Evolutionary conservation across 1,140 invertebrate genomes (phyloP), one percentile per base, ranked within the genome.

Genomic region (Drosophila subobscura): DNA sequence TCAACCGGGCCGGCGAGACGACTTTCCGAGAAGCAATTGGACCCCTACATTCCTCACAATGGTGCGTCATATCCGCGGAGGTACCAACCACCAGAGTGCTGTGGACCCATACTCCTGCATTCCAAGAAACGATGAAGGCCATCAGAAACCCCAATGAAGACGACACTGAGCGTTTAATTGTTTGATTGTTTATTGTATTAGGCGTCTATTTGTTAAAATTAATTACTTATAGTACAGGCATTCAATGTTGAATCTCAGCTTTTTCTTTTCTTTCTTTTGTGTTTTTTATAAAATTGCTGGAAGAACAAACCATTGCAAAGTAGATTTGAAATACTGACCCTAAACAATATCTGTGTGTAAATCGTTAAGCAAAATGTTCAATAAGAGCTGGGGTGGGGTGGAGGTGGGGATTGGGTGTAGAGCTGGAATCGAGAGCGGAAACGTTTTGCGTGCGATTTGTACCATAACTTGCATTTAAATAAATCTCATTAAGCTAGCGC

Each of bases 241-340:
- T 85, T 77, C 78, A 60, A 79, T 83, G 59, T 85, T 88, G 58
- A 86, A 86, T 86, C 81, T 86, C 83, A 86, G 77, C 77, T 86
- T 77, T 53, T 42, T 61, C 47, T 42, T 70, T 65, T 49, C 86
- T 77, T 53, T 42, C 61, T 37, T 33, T 37, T 65, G 42, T 54
- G 61, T 60, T 52, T 52, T 63, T 66, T 70, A 66, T 49, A 83
- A 78, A 75, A 40, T 50, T 74, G 77, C 83, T 86, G 81, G 81
- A 86, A 88, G 81, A 86, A 88, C 77, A 74, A 86, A 78, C 50
- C 65, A 85, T 86, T 86, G 73, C 73, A 77, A 75, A 49, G 57
- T 80, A 74, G 54, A 61, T 61, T 49, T 66, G 14, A 86, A 86
- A 85, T 86, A 86, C 81, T 86, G 81, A 66, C 74, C 61, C 80